Percentiles rank a stretch among this genome's conserved stretches.
Evolutionary conservation across 2,797 vertebrate genomes (phyloP).

Genomic region (Graptemys geographica): DNA sequence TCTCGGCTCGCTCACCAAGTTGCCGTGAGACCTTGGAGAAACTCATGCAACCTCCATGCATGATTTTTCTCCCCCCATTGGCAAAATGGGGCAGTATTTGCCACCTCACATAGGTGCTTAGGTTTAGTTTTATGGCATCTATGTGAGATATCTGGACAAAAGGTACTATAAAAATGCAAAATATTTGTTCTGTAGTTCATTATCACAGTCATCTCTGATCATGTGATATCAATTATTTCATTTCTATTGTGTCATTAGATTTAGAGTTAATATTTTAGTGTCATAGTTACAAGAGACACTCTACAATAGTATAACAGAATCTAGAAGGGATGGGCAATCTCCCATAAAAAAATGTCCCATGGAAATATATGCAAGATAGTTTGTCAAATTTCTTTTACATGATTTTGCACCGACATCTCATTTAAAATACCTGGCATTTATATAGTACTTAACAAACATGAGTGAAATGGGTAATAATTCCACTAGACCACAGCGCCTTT

Average conservation of each 20-base stretch:
- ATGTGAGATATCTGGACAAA: not conserved
- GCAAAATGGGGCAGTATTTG: too few relatives aligned
- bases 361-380: not conserved
- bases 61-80: too few relatives aligned
- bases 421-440: not conserved
- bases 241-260: not conserved
- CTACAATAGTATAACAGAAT: not conserved
- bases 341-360: not conserved
- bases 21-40: too few relatives aligned
- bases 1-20: too few relatives aligned
- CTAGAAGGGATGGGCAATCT: not conserved
- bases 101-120: not conserved
- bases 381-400: not conserved
- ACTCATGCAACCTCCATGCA: too few relatives aligned
- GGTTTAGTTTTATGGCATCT: not conserved
- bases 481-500: too few relatives aligned
- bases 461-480: not conserved
- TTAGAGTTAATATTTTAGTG: not conserved
- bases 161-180: not conserved
- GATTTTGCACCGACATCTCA: not conserved
- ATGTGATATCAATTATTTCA: not conserved
- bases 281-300: not conserved
- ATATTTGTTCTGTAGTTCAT: not conserved
- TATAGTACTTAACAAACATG: not conserved
- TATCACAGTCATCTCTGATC: rapidly evolving